Conservation (phyloP, 2,888 invertebrate genomes). For the Dasysyrphus tricinctus region DNA sequence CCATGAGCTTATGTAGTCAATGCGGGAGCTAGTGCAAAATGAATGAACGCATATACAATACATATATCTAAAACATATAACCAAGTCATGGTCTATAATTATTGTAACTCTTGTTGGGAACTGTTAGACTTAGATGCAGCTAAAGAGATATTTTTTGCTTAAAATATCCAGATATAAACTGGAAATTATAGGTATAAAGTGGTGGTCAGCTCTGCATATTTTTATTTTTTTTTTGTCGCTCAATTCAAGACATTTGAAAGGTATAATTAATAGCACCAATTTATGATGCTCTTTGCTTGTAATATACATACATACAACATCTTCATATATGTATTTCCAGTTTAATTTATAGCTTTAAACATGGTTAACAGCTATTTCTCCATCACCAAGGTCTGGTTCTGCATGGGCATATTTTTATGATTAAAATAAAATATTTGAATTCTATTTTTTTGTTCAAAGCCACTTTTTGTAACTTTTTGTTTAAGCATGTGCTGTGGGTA, state of each 20-base stretch:
- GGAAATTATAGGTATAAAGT: background rate
- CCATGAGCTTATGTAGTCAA: background rate
- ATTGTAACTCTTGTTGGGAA: background rate
- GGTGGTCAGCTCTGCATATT: background rate
- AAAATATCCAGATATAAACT: background rate
- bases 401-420: background rate
- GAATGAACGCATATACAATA: background rate
- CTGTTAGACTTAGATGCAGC: background rate
- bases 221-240: background rate
- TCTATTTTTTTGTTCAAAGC: too few relatives aligned
- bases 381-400: background rate
- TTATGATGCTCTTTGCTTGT: background rate
- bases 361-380: background rate
- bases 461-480: too few relatives aligned
- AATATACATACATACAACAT: background rate
- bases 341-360: background rate
- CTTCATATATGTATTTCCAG: background rate
- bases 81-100: background rate
- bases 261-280: constrained; percentile 1
- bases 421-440: too few relatives aligned
- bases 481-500: too few relatives aligned
- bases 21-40: background rate
- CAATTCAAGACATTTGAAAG: background rate
- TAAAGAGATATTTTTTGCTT: background rate
- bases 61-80: too few relatives aligned